Evolutionary conservation across 92 coral and sea anemone genomes (phyloP), one percentile per base, ranked within the genome.

Genomic region (Desmophyllum pertusum): DNA sequence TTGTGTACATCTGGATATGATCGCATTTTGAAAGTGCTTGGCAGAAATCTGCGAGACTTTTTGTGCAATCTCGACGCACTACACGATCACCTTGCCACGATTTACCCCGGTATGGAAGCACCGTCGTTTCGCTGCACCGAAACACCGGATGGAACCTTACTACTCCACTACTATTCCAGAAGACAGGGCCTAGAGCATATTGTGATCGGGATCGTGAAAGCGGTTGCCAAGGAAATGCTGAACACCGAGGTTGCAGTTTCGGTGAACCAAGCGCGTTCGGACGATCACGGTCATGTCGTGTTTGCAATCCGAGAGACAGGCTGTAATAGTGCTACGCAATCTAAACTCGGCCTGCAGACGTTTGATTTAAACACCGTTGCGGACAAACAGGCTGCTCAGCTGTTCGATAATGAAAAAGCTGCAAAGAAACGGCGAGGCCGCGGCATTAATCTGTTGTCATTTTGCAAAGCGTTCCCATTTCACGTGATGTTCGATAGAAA

Each of bases 81-180:
- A 0, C 99, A 97, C 39, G 99, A 97, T 55, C 99, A 97, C 73
- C 91, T 97, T n/a, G 98, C 98, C 33, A 75, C 94, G 17, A 97
- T 97, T 67, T 97, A 97, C 89, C 98, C 98, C 0, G 99, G 99
- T 30, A 97, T 97, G 99, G 97, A 94, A 64, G 99, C 99, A 14
- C 99, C 99, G 13, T 97, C 99, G 7, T 97, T 97, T 57, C 93
- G 99, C 65, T 97, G 99, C 67, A 91, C 98, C 21, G 99, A 97
- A 62, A 92, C 95, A 35, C 87, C 91, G 10, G 94, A 95, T 75
- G 98, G 98, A 19, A 94, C 92, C 36, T 82, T 97, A 10, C 86
- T 90, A 25, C 81, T 97, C 65, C 99, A 97, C 84, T 97, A 97
- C 67, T 97, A 97, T 73, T 92, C 98, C 38, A 88, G 85, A 69